Evolutionary conservation across 2,113 vertebrate species (phyloP).

Genomic region (Ailuropoda melanoleuca): DNA sequence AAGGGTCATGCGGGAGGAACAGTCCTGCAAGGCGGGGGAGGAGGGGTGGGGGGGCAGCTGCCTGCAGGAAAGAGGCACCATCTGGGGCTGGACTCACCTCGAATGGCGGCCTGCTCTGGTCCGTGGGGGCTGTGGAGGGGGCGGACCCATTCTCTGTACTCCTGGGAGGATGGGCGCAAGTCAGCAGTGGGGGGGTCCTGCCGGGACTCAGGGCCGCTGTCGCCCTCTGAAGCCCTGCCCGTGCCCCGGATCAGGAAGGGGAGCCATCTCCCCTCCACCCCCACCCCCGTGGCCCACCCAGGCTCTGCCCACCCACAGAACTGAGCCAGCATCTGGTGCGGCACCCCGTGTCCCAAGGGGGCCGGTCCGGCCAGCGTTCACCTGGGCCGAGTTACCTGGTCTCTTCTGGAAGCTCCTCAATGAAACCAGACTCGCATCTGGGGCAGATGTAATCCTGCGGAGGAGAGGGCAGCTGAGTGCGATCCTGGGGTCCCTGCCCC

Average conservation of each 20-base stretch:
- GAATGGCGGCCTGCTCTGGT: constrained; percentile 92
- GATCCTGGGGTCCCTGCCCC: neutral
- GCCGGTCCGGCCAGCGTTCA: neutral
- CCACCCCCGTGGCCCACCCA: neutral
- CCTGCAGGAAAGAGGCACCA: neutral
- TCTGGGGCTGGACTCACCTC: constrained; percentile 85
- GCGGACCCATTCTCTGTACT: constrained; percentile 91
- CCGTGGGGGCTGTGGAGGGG: constrained; percentile 86
- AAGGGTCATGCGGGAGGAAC: neutral
- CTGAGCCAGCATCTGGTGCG: neutral
- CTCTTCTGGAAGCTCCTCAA: constrained; percentile 95
- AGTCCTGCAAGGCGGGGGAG: fast-evolving
- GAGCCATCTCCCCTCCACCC: neutral
- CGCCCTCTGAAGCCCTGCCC: neutral
- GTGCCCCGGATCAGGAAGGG: neutral
- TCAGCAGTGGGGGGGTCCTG: neutral
- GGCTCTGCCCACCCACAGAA: neutral
- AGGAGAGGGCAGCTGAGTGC: neutral
- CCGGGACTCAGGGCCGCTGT: no score
- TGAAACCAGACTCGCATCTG: constrained; percentile 95
- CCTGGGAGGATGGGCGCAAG: constrained; percentile 70
- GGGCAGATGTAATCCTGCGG: constrained; percentile 95
- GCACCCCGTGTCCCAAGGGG: neutral
- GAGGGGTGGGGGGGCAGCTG: neutral
- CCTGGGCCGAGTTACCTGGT: constrained; percentile 85